Conservation (phyloP, 2,113 vertebrate species). For the Hipposideros armiger region DNA sequence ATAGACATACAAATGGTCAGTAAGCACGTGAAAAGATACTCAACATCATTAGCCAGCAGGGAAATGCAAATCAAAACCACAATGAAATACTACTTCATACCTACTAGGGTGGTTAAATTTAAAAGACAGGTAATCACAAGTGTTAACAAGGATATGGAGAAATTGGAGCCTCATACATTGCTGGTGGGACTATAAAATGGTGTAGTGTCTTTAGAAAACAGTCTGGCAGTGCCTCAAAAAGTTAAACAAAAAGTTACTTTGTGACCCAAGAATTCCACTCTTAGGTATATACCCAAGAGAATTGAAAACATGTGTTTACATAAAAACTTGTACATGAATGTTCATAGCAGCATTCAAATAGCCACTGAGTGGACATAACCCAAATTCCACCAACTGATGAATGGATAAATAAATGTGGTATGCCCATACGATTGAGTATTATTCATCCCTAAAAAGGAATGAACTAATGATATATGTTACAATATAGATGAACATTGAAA, state of each 20-base stretch:
- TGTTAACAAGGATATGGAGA: background rate
- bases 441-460: background rate
- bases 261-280: background rate
- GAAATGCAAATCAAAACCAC: background rate
- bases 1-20: background rate
- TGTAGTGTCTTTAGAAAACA: background rate
- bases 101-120: background rate
- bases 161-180: background rate
- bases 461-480: background rate
- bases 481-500: background rate
- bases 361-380: background rate
- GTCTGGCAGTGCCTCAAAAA: background rate
- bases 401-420: background rate
- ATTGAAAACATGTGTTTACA: background rate
- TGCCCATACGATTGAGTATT: background rate
- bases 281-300: background rate
- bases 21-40: background rate
- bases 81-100: background rate
- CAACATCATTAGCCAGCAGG: background rate
- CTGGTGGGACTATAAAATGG: background rate
- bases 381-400: background rate
- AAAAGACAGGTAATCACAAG: background rate
- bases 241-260: background rate
- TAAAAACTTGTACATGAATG: background rate
- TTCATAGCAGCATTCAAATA: background rate